Evolutionary conservation across 2,797 vertebrate genomes (phyloP), one percentile per base, ranked within the genome.

Genomic region (Gambelia wislizenii): DNA sequence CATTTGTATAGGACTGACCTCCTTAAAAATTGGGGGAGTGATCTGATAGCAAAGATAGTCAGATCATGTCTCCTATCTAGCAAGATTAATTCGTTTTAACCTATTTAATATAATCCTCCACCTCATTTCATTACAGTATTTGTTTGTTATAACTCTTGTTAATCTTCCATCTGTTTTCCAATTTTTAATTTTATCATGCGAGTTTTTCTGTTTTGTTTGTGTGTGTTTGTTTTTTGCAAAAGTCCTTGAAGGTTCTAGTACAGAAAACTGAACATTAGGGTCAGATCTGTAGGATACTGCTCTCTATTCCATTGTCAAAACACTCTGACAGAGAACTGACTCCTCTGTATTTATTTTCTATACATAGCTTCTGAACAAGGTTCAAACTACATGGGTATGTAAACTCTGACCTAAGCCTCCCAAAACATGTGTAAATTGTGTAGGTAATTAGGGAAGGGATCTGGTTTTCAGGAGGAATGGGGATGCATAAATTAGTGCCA

Each of bases 161-260:
- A 59, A 74, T 75, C 49, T 27, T 82, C 54, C 27, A 74, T 81
- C 67, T 74, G 54, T 75, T 87, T 87, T 59, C 16, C 36, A n/a
- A 36, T 76, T 76, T 47, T 27, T 47, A 42, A 75, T 42, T 42
- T 67, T 12, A 67, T 33, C n/a, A n/a, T n/a, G n/a, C n/a, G n/a
- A n/a, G n/a, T 67, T 67, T 67, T 25, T 27, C 6, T 27, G 27
- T 30, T 30, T 30, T 33, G 33, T 42, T 25, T 61, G n/a, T n/a
- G n/a, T n/a, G n/a, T 42, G 25, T 30, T 44, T 59, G 20, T 22
- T 27, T 86, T 72, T 54, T 39, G 6, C 36, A 42, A 64, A 39
- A 70, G 13, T 39, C 25, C 25, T 52, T 84, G 64, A 52, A 27
- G 47, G 64, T 9, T 74, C 2, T 13, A 12, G 39, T 49, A 54